Evolutionary conservation across 2,113 vertebrate genomes (phyloP).

Genomic region (Heloderma charlesbogerti): DNA sequence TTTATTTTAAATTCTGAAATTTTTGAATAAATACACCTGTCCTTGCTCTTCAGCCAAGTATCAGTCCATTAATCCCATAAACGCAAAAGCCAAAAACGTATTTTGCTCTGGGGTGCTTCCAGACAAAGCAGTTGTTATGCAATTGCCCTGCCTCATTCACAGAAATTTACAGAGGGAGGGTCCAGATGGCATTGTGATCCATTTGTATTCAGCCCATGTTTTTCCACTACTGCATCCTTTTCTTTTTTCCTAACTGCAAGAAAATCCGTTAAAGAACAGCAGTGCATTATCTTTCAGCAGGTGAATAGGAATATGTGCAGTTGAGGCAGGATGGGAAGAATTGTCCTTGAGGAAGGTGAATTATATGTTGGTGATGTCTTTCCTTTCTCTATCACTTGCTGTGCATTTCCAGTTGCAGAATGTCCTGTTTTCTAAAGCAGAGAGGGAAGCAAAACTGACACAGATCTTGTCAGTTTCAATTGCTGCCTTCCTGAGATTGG

Average conservation of each 20-base stretch:
- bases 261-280: background rate
- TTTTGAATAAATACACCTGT: constrained; percentile 34
- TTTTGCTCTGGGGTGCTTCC: background rate
- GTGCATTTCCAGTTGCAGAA: background rate
- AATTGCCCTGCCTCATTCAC: background rate
- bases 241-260: background rate
- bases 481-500: background rate
- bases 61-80: background rate
- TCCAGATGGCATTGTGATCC: background rate
- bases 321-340: background rate
- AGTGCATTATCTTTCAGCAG: background rate
- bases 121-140: background rate
- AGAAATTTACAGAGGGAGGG: background rate
- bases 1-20: constrained; percentile 45
- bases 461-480: background rate
- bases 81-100: background rate
- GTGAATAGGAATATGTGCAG: background rate
- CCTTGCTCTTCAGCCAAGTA: constrained; percentile 20
- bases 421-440: background rate
- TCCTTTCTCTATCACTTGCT: background rate
- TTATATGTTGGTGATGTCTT: background rate
- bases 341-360: no score
- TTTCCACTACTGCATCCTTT: background rate
- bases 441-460: no score
- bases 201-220: background rate